Conservation (phyloP, 2,888 invertebrate genomes). For the Stegophylla sp. region DNA sequence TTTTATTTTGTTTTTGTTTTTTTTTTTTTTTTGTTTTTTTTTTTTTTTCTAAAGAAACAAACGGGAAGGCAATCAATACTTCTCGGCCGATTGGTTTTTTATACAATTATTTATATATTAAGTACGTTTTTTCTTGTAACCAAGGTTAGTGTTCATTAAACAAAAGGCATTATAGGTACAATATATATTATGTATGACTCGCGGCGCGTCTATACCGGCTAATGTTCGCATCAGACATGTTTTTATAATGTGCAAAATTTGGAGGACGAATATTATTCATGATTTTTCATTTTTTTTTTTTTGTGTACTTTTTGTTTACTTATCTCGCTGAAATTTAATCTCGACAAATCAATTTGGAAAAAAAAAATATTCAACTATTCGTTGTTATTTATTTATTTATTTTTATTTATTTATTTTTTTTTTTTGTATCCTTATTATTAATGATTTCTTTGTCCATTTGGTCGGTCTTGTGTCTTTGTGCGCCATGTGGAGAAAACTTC, state of each 20-base stretch:
- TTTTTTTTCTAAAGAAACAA: too few relatives aligned
- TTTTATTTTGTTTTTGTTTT: too few relatives aligned
- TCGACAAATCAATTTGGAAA: too few relatives aligned
- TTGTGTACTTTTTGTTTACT: too few relatives aligned
- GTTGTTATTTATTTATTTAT: neutral
- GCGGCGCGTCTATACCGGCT: too few relatives aligned
- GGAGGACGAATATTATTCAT: neutral
- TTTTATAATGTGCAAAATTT: neutral
- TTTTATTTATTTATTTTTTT: neutral
- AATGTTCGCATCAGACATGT: neutral
- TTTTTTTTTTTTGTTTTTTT: neutral
- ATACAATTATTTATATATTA: neutral
- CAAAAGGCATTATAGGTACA: too few relatives aligned
- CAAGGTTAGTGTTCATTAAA: neutral
- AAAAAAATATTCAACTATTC: too few relatives aligned
- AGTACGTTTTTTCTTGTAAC: neutral
- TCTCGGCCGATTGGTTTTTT: neutral
- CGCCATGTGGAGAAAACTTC: too few relatives aligned
- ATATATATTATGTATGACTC: too few relatives aligned
- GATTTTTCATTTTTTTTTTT: neutral
- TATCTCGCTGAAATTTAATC: too few relatives aligned
- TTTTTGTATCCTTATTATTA: neutral
- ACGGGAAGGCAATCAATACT: conserved; percentile 24
- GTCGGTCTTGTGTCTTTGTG: too few relatives aligned
- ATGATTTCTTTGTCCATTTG: too few relatives aligned